Base-by-base conservation (phyloP, 2,888 invertebrate species). In the Carterocephalus palaemon region DNA sequence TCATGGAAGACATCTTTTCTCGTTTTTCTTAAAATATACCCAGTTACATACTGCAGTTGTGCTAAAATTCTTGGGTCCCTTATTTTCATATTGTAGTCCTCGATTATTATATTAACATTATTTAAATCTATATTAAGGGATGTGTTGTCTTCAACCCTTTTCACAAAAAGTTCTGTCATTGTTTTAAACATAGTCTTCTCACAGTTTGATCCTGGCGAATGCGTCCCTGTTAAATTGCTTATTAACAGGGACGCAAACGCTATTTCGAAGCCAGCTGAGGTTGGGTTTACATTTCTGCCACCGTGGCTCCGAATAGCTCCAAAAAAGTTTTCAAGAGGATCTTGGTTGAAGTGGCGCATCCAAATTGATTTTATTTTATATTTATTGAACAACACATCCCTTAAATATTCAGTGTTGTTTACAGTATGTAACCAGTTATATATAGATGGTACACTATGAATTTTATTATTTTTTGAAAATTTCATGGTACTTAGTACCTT, bases 401-500 rank as follows among this genome's bases (percentile, higher is more conserved):
- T n/a, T n/a, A n/a, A n/a, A n/a, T n/a, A n/a, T n/a, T n/a, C n/a
- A n/a, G n/a, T n/a, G n/a, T n/a, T n/a, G n/a, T n/a, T n/a, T n/a
- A n/a, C n/a, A n/a, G n/a, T n/a, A n/a, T n/a, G n/a, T n/a, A n/a
- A n/a, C n/a, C n/a, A n/a, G n/a, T n/a, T n/a, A n/a, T n/a, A n/a
- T n/a, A n/a, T n/a, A n/a, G n/a, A n/a, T n/a, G n/a, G n/a, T 38
- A 2, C 38, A 37, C 15, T 9, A 8, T 41, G 15, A 2, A 24
- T 41, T 9, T 37, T 12, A 16, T 24, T 39, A 12, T 43, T 16
- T n/a, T 23, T 17, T 9, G 36, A n/a, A 39, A 43, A 48, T 33
- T 32, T 38, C 39, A 49, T 42, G 15, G 32, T 34, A 7, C 22
- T 33, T 24, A 49, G 15, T n/a, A 49, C 15, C 17, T 24, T 36